These are phyloP conservation scores for Melopsittacus undulatus DNA, from an alignment of 2,797 vertebrate species.

Conservation along the genomic window DNA sequence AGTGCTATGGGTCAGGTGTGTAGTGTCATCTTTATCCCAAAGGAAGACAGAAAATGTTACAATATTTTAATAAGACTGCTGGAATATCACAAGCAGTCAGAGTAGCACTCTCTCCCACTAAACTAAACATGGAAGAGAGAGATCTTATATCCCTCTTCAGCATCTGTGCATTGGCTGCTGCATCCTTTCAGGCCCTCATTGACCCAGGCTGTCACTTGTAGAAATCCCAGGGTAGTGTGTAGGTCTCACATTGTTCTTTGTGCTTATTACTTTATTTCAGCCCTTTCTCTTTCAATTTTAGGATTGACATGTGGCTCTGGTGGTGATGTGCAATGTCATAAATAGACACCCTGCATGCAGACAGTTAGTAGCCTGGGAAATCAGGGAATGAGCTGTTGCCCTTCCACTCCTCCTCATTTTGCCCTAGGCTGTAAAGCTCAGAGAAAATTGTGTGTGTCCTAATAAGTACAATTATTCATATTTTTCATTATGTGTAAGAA, in stretches of 20 bases:
- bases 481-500: neutral
- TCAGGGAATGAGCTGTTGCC: neutral
- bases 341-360: neutral
- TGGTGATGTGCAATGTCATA: neutral
- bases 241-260: neutral
- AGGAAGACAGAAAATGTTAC: neutral
- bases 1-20: neutral
- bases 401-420: neutral
- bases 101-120: neutral
- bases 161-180: accelerated
- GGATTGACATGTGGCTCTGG: neutral
- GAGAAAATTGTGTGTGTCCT: neutral
- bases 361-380: neutral
- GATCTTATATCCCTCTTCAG: neutral
- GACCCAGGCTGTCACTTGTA: slow-evolving; percentile 1
- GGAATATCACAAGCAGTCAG: neutral
- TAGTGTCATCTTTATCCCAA: neutral
- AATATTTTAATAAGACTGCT: neutral
- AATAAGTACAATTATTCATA: neutral
- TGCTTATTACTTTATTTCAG: slow-evolving; percentile 23
- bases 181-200: neutral
- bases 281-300: slow-evolving; percentile 33
- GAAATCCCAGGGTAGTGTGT: neutral
- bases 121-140: neutral
- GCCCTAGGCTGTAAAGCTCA: neutral